A percentile compares a stretch with the other conserved stretches of the same genome.
phyloP scores from a whole-genome alignment of 2,113 vertebrate genomes.

The Calypte anna region DNA sequence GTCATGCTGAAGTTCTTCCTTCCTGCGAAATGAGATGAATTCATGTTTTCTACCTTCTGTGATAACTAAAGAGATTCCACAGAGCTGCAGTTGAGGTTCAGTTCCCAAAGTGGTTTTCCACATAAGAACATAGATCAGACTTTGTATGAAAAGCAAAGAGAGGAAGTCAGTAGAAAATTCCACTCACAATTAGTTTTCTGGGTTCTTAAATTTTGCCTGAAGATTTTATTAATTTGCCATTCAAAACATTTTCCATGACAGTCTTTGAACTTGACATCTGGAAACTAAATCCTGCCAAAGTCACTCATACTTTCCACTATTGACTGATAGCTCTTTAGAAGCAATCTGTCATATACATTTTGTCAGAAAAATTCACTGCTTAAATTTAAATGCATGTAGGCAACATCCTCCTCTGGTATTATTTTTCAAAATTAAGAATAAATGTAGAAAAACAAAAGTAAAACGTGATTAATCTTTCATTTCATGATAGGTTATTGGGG shows the following conservation, averaged over 20 bases:
- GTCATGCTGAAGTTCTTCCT: background rate
- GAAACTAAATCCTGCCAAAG: background rate
- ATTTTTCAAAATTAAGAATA: background rate
- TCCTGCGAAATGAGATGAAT: background rate
- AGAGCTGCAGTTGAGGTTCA: background rate
- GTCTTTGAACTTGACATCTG: background rate
- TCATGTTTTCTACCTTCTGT: background rate
- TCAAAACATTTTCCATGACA: background rate
- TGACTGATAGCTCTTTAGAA: background rate
- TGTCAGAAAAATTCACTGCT: background rate
- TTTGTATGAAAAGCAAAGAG: background rate
- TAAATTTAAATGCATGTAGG: accelerated
- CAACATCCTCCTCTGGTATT: background rate
- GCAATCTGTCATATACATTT: background rate
- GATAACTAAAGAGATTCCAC: background rate
- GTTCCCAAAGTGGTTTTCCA: background rate
- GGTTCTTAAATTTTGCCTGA: background rate
- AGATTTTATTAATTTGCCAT: background rate
- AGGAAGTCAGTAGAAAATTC: background rate
- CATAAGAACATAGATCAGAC: background rate
- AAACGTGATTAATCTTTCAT: background rate
- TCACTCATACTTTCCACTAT: background rate
- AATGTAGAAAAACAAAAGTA: background rate
- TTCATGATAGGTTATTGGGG: background rate
- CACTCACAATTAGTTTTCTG: background rate